phyloP scores from a whole-genome alignment of 2,888 invertebrate genomes.

The Mantis religiosa region DNA sequence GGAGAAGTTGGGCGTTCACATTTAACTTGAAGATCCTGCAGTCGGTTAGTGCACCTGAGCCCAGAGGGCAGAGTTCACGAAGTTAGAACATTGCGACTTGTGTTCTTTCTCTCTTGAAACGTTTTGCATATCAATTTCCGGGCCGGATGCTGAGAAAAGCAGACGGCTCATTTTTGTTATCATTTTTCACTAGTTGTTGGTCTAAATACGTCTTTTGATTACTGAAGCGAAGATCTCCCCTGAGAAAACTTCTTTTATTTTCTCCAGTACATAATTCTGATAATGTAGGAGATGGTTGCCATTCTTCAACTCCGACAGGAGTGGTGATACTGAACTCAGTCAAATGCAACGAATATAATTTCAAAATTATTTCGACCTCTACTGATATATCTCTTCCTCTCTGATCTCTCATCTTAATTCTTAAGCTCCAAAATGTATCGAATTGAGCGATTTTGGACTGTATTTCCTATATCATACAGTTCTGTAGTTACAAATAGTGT shows the following conservation, averaged over 20 bases:
- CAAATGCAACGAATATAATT: too few relatives aligned
- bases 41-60: neutral
- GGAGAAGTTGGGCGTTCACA: neutral
- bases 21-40: neutral
- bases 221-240: neutral
- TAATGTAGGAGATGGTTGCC: neutral
- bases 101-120: neutral
- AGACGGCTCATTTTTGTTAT: neutral
- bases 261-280: neutral
- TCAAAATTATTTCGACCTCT: too few relatives aligned
- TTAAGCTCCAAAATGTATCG: too few relatives aligned
- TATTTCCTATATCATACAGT: too few relatives aligned
- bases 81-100: neutral
- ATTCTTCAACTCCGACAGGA: too few relatives aligned
- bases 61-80: neutral
- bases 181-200: neutral
- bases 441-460: too few relatives aligned
- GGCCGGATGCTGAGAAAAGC: neutral
- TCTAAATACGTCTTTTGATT: neutral
- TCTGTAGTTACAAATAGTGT: too few relatives aligned
- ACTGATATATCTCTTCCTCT: too few relatives aligned
- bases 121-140: neutral
- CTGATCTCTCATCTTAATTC: too few relatives aligned
- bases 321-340: too few relatives aligned
- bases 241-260: neutral